phyloP scores from a whole-genome alignment of 92 coral and sea anemone species.

The Meandrina meandrites region DNA sequence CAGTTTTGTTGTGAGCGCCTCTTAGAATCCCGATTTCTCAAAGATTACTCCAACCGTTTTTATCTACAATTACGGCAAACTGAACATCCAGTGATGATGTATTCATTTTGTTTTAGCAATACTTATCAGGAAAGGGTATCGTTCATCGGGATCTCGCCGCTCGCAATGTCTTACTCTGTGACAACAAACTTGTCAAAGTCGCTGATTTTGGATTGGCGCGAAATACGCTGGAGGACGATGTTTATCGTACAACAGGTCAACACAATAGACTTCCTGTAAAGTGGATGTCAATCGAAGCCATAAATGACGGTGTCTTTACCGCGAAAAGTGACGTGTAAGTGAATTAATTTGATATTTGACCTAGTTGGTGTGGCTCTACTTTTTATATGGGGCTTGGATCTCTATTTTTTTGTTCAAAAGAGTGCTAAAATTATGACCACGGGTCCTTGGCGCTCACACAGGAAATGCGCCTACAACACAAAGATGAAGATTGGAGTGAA shows the following conservation, averaged over 20 bases:
- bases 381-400: too few species aligned
- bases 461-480: too few species aligned
- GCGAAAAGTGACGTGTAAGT: not conserved
- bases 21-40: too few species aligned
- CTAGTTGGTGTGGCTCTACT: not conserved
- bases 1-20: too few species aligned
- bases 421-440: too few species aligned
- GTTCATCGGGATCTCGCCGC: slow-evolving; percentile 15
- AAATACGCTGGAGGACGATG: not conserved
- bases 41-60: too few species aligned
- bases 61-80: too few species aligned
- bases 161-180: not conserved
- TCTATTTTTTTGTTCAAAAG: too few species aligned
- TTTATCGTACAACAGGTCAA: not conserved
- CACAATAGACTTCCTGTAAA: not conserved
- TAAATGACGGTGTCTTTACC: not conserved
- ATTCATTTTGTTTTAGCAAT: too few species aligned
- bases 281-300: slow-evolving; percentile 8
- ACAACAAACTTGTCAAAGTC: not conserved
- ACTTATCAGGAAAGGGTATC: slow-evolving; percentile 5
- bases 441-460: too few species aligned
- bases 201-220: slow-evolving; percentile 1
- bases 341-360: not conserved
- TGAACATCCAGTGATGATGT: too few species aligned
- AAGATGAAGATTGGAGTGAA: too few species aligned